A percentile compares a stretch with the other conserved stretches of the same genome.
Evolutionary conservation across 2,797 vertebrate species (phyloP).

Genomic region (Rhinogobio ventralis): DNA sequence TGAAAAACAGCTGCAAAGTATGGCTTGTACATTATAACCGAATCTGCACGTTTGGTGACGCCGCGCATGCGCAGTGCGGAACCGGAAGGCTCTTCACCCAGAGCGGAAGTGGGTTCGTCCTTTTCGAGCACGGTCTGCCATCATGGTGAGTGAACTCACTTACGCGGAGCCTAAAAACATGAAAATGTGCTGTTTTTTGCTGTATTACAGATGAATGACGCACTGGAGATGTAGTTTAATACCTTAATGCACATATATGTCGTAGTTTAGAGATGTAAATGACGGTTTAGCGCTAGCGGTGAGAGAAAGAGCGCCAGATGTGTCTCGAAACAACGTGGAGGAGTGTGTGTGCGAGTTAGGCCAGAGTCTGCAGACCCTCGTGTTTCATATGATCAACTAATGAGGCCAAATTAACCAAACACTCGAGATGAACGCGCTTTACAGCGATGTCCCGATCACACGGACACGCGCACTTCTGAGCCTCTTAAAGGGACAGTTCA

Average conservation of each 20-base stretch:
- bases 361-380: background rate
- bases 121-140: constrained; percentile 79
- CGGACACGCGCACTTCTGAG: no score
- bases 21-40: no score
- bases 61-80: constrained; percentile 66
- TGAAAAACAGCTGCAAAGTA: background rate
- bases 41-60: background rate
- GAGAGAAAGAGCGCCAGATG: background rate
- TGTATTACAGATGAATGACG: no score
- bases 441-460: no score
- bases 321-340: background rate
- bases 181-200: background rate
- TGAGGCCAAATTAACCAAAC: no score
- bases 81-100: constrained; percentile 64
- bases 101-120: constrained; percentile 62
- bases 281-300: background rate
- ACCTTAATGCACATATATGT: background rate
- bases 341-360: background rate
- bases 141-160: constrained; percentile 83
- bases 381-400: no score
- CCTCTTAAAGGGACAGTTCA: no score
- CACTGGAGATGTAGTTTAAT: background rate
- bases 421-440: no score
- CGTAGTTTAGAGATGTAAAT: no score
- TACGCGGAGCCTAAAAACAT: constrained; percentile 8